These are phyloP conservation scores for Tortricodes alternella DNA, from an alignment of 2,888 invertebrate genomes.

Conservation along the genomic window DNA sequence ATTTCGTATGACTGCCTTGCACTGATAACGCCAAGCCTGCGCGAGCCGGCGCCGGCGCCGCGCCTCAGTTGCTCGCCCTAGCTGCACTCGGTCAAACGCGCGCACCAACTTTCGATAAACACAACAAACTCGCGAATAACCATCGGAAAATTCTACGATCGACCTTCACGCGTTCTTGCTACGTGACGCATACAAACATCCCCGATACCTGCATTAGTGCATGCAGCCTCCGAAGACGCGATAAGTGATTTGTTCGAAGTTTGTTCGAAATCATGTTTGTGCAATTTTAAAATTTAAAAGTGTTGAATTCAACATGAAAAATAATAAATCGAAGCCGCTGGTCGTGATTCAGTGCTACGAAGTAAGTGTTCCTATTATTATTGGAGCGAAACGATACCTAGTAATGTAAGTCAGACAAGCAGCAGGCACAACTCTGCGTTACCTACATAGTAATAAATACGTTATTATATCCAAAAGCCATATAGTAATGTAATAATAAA, in stretches of 20 bases:
- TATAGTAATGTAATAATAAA: too few relatives aligned
- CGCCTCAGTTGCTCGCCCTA: slow-evolving; percentile 45
- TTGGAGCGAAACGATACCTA: slow-evolving; percentile 44
- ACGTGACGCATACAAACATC: slow-evolving; percentile 35
- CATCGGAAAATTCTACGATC: slow-evolving; percentile 50
- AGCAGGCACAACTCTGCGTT: background rate
- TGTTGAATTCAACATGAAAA: slow-evolving; percentile 48
- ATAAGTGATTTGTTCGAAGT: slow-evolving; percentile 12
- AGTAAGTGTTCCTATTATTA: slow-evolving; percentile 69
- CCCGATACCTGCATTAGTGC: background rate
- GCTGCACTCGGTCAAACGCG: slow-evolving; percentile 43
- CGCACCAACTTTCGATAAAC: slow-evolving; percentile 22
- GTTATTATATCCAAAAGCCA: too few relatives aligned
- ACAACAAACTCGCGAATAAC: slow-evolving; percentile 35
- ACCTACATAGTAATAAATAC: background rate
- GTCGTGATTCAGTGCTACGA: slow-evolving; percentile 84
- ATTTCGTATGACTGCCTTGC: slow-evolving; percentile 63
- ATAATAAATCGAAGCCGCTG: slow-evolving; percentile 72
- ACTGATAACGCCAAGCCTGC: slow-evolving; percentile 62
- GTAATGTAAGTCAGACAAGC: background rate
- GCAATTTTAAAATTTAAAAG: slow-evolving; percentile 12
- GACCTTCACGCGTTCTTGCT: slow-evolving; percentile 66
- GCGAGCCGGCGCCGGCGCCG: slow-evolving; percentile 32
- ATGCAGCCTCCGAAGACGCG: slow-evolving; percentile 1
- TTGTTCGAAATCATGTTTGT: slow-evolving; percentile 9